phyloP scores from a whole-genome alignment of 2,888 invertebrate genomes.

The Seladonia tumulorum region DNA sequence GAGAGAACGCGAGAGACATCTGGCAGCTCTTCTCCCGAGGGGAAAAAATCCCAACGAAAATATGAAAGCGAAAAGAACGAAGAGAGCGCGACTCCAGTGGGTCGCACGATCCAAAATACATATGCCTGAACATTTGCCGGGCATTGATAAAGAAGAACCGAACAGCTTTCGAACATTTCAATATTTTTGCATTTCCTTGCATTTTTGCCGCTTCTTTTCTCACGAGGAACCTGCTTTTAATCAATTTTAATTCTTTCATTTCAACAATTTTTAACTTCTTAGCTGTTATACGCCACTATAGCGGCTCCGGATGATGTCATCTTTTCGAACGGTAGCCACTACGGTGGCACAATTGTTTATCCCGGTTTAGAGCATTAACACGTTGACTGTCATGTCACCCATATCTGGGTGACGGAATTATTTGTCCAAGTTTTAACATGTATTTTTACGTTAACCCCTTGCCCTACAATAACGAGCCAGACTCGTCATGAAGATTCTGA shows the following conservation, averaged over 20 bases:
- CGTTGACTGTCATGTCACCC: too few species aligned
- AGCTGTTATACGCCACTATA: not conserved
- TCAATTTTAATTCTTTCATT: too few species aligned
- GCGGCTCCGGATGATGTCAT: not conserved
- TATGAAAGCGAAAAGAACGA: slow-evolving; percentile 81
- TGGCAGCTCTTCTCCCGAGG: slow-evolving; percentile 52
- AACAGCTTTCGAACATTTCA: not conserved
- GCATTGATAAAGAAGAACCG: not conserved
- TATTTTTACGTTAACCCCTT: too few species aligned
- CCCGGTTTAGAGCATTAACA: not conserved
- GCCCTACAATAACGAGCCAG: too few species aligned
- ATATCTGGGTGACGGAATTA: too few species aligned
- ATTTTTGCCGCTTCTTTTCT: not conserved
- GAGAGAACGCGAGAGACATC: slow-evolving; percentile 50
- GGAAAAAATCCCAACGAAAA: slow-evolving; percentile 74
- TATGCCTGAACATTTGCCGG: slow-evolving; percentile 5
- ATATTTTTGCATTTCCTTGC: not conserved
- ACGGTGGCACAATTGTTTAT: not conserved
- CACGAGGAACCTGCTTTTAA: too few species aligned
- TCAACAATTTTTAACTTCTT: not conserved
- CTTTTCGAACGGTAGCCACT: not conserved
- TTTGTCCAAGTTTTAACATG: too few species aligned
- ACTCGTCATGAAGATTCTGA: too few species aligned
- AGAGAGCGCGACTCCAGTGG: slow-evolving; percentile 79
- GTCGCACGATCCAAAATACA: slow-evolving; percentile 75